phyloP scores from a whole-genome alignment of 2,888 invertebrate genomes.

The Anaspis maculata region DNA sequence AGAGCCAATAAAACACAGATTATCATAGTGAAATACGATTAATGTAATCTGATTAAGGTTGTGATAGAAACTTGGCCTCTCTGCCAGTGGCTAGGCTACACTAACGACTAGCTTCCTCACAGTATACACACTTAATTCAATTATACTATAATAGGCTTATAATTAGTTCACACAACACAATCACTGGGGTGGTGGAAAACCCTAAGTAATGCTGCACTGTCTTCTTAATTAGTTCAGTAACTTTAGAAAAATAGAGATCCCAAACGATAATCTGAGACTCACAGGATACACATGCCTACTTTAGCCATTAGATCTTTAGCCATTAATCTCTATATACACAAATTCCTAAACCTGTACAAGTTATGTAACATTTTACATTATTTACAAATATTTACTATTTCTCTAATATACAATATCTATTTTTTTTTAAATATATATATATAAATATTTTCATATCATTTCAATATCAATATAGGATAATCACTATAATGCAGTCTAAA shows the following conservation, averaged over 20 bases:
- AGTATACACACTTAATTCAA: conserved; percentile 32
- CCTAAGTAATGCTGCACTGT: conserved; percentile 9
- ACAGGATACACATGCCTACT: too few species aligned
- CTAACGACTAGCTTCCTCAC: conserved; percentile 29
- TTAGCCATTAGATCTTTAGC: too few species aligned
- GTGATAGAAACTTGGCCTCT: conserved; percentile 16
- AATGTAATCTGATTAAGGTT: conserved; percentile 19
- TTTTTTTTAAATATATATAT: too few species aligned
- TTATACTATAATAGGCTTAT: conserved; percentile 36
- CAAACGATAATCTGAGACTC: too few species aligned
- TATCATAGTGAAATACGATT: conserved; percentile 23
- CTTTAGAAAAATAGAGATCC: conserved; percentile 6
- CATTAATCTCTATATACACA: too few species aligned
- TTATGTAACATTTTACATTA: too few species aligned
- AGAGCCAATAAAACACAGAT: conserved; percentile 26
- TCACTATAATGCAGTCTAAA: too few species aligned
- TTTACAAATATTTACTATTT: too few species aligned
- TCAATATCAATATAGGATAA: too few species aligned
- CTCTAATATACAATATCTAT: too few species aligned
- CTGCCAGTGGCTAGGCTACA: conserved; percentile 24
- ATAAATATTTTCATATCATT: too few species aligned
- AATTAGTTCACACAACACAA: conserved; percentile 19
- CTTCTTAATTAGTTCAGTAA: conserved; percentile 7
- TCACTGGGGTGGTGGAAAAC: conserved; percentile 10
- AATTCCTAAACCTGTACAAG: too few species aligned